Evolutionary conservation across 2,113 vertebrate species (phyloP).

Genomic region (Melanerpes aurifrons): DNA sequence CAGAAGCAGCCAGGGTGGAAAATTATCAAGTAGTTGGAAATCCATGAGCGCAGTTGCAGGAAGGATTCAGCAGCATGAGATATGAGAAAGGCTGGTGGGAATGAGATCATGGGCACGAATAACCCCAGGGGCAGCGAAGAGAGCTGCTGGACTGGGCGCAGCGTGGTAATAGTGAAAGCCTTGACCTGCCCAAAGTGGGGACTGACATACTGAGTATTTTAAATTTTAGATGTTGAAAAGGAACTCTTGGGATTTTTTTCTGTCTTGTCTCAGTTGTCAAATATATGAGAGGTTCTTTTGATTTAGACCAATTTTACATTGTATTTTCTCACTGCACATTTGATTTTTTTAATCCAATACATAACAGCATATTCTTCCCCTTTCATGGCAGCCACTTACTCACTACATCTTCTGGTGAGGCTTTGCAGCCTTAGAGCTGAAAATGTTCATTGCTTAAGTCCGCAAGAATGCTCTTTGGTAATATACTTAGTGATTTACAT

Average conservation of each 20-base stretch:
- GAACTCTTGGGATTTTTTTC: background rate
- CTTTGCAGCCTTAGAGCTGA: background rate
- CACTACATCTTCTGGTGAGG: background rate
- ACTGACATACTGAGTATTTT: background rate
- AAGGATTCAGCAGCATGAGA: background rate
- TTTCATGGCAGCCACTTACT: background rate
- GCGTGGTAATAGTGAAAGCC: rapidly evolving
- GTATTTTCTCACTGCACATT: background rate
- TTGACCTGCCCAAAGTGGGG: background rate
- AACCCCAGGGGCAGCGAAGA: rapidly evolving
- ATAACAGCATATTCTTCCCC: background rate
- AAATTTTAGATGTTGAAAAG: background rate
- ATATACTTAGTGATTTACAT: background rate
- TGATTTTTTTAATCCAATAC: slow-evolving; percentile 28
- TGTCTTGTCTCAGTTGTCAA: background rate
- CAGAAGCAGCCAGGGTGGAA: background rate
- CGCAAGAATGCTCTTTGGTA: slow-evolving; percentile 8
- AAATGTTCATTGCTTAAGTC: background rate
- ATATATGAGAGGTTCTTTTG: background rate
- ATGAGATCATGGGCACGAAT: rapidly evolving
- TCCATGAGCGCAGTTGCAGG: rapidly evolving
- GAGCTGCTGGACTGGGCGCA: rapidly evolving
- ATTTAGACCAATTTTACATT: background rate
- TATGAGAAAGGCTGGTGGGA: background rate
- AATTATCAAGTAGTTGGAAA: background rate